Percentiles rank a stretch among this genome's conserved stretches.
Conservation (phyloP, 2,888 invertebrate genomes). For the Apodemia zela region DNA sequence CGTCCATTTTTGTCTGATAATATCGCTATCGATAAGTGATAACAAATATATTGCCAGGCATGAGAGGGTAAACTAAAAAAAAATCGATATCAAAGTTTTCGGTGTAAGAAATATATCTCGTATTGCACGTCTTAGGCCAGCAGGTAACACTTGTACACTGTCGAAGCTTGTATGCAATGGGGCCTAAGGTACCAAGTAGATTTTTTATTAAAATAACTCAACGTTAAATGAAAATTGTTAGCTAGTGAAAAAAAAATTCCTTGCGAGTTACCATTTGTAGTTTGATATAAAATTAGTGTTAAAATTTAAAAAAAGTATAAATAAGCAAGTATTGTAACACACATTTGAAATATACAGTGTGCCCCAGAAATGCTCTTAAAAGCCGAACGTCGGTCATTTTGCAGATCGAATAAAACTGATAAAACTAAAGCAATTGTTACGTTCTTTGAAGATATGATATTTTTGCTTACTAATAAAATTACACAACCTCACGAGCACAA, state of each 20-base stretch:
- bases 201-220: slow-evolving; percentile 18
- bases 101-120: not conserved
- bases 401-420: no score
- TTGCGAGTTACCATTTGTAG: slow-evolving; percentile 16
- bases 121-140: not conserved
- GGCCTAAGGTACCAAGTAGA: slow-evolving; percentile 20
- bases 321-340: slow-evolving; percentile 4
- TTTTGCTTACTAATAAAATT: no score
- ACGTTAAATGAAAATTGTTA: slow-evolving; percentile 16
- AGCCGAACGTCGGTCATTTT: no score
- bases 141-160: not conserved
- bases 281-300: slow-evolving; percentile 14
- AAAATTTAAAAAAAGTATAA: not conserved
- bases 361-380: no score
- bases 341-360: slow-evolving; percentile 8
- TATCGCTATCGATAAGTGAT: not conserved
- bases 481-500: no score
- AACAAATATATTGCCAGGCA: not conserved
- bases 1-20: no score
- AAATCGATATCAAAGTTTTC: no score
- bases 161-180: slow-evolving; percentile 9
- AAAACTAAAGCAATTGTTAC: no score
- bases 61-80: not conserved
- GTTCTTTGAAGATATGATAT: no score
- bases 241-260: slow-evolving; percentile 21